These are phyloP conservation scores for Oryzias curvinotus DNA, from an alignment of 2,113 vertebrate species.

Conservation along the genomic window DNA sequence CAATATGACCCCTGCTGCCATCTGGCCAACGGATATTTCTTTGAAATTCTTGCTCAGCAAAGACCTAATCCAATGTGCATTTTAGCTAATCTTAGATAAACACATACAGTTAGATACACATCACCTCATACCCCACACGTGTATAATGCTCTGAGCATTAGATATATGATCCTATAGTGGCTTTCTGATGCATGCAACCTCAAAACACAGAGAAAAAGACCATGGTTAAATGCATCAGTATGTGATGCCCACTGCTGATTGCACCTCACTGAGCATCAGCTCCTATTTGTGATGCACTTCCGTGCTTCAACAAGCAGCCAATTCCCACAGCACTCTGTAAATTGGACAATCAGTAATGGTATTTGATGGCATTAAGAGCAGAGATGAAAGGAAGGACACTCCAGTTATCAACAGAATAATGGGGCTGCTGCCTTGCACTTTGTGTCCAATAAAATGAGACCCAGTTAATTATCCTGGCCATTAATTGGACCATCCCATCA, in stretches of 20 bases:
- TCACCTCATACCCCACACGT: constrained; percentile 12
- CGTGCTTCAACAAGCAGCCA: constrained; percentile 27
- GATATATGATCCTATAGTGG: constrained; percentile 19
- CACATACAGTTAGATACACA: no score
- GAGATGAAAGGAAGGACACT: constrained; percentile 74
- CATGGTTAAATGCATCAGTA: constrained; percentile 14
- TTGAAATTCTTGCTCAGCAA: constrained; percentile 10
- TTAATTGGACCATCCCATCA: constrained; percentile 71
- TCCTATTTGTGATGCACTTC: constrained; percentile 57
- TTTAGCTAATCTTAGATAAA: constrained; percentile 45
- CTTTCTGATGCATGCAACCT: constrained; percentile 14
- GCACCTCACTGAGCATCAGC: constrained; percentile 38
- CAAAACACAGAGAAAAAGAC: neutral
- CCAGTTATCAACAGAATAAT: constrained; percentile 67
- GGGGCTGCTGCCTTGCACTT: constrained; percentile 61
- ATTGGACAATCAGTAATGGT: constrained; percentile 75
- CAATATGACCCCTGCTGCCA: constrained; percentile 5
- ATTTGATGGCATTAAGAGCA: constrained; percentile 72
- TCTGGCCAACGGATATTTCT: constrained; percentile 19
- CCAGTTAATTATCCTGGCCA: constrained; percentile 71
- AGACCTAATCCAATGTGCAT: constrained; percentile 33
- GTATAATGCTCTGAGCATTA: constrained; percentile 22
- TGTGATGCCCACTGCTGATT: constrained; percentile 23
- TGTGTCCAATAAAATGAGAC: constrained; percentile 66
- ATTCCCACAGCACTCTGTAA: constrained; percentile 66